These are phyloP conservation scores for Crypturellus undulatus DNA, from an alignment of 2,113 vertebrate genomes.

Conservation along the genomic window DNA sequence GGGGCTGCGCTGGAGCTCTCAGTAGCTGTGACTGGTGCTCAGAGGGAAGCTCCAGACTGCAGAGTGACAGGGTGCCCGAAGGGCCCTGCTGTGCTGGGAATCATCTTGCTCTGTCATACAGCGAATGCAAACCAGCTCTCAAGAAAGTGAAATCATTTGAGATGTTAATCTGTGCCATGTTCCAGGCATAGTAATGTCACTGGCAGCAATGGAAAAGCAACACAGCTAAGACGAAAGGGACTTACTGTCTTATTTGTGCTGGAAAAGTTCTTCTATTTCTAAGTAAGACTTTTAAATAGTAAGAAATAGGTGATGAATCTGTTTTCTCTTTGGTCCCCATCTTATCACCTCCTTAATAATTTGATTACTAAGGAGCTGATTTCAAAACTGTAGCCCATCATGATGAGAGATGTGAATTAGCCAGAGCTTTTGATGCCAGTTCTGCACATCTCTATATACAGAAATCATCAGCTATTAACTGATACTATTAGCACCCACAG, in stretches of 20 bases:
- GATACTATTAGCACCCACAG: fast-evolving
- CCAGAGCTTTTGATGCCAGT: neutral
- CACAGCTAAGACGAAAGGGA: neutral
- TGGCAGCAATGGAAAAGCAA: neutral
- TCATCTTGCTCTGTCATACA: neutral
- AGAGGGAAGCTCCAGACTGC: neutral
- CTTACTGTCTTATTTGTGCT: neutral
- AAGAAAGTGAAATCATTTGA: neutral
- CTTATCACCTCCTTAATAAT: neutral
- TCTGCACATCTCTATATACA: neutral
- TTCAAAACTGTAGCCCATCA: neutral
- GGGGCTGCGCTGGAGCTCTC: neutral
- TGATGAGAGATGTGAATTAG: neutral
- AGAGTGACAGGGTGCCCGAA: neutral
- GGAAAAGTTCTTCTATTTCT: neutral
- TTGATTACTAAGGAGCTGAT: neutral
- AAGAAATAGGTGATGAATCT: neutral
- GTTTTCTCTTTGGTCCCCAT: neutral
- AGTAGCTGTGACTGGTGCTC: neutral
- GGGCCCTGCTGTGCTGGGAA: neutral
- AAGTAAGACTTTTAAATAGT: neutral
- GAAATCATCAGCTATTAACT: neutral
- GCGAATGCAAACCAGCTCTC: neutral
- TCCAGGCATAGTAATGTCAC: neutral
- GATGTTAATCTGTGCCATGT: neutral